These are phyloP conservation scores for Diadumene lineata DNA, from an alignment of 92 coral and sea anemone genomes.

Conservation along the genomic window DNA sequence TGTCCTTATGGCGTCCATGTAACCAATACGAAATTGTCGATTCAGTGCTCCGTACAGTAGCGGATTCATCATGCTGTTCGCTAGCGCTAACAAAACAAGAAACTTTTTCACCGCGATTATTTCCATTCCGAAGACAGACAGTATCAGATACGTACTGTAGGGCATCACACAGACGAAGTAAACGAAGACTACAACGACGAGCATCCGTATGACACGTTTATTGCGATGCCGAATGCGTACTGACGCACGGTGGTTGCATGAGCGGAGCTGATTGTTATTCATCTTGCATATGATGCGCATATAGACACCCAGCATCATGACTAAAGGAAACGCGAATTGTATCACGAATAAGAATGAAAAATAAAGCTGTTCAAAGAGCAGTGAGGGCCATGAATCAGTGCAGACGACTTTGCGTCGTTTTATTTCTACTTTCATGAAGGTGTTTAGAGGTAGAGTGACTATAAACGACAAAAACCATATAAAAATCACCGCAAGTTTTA, in stretches of 20 bases:
- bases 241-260: slow-evolving; percentile 28
- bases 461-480: slow-evolving; percentile 42
- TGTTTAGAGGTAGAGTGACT: slow-evolving; percentile 42
- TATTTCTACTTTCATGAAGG: slow-evolving; percentile 26
- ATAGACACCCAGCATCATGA: slow-evolving; percentile 37
- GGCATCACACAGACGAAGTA: slow-evolving; percentile 58
- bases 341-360: slow-evolving; percentile 38
- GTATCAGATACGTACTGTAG: slow-evolving; percentile 37
- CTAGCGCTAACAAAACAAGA: slow-evolving; percentile 39
- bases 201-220: slow-evolving; percentile 49
- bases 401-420: slow-evolving; percentile 34
- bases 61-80: slow-evolving; percentile 57
- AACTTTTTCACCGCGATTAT: slow-evolving; percentile 37
- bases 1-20: slow-evolving; percentile 38
- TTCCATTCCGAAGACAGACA: slow-evolving; percentile 29
- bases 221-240: slow-evolving; percentile 34
- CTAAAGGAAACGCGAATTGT: slow-evolving; percentile 49
- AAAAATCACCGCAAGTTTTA: slow-evolving; percentile 35
- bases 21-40: slow-evolving; percentile 45
- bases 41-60: slow-evolving; percentile 44
- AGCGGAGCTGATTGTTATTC: slow-evolving; percentile 17
- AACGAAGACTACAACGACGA: slow-evolving; percentile 36
- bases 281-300: slow-evolving; percentile 29
- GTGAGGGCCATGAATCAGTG: slow-evolving; percentile 51
- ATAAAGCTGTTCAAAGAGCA: slow-evolving; percentile 29